Evolutionary conservation across 1,140 invertebrate genomes (phyloP), one percentile per base, ranked within the genome.

Genomic region (Sinonovacula constricta): DNA sequence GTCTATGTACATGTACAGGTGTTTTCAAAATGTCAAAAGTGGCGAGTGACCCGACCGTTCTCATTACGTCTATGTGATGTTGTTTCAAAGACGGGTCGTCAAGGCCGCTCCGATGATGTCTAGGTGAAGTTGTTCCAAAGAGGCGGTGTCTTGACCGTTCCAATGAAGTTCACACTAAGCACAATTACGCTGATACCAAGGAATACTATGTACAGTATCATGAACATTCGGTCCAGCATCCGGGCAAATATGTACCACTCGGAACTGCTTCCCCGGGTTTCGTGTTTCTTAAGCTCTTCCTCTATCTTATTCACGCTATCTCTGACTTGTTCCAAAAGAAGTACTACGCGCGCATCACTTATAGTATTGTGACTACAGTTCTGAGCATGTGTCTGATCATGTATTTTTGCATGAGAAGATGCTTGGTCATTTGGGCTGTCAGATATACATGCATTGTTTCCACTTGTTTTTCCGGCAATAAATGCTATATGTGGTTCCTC

Each of bases 211-310:
- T 70, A 70, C 1, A 45, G 3, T 1, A n/a, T 39, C 68, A 70
- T 70, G 36, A 57, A 70, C 3, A 70, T 14, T 24, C 68, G 54
- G 33, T 70, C 68, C 10, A 70, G 54, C 12, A 56, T 30, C 31
- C 57, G 24, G n/a, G 68, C 68, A 36, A 70, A 56, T 7, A 56
- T 70, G 2, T 56, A 34, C 51, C 68, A 70, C 33, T 70, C 68
- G 30, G 22, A 60, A 18, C 68, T 56, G 18, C 18, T 33, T 22
- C 59, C 26, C 26, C 57, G 45, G 1, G 57, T 22, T 10, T 34
- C 68, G 5, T 56, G 54, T 45, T 70, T 53, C 2, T 2, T 33
- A n/a, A 56, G 24, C 15, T 70, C 53, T 39, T 56, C 45, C 33
- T 59, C 56, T 24, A 70, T 70, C 24, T 7, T 24, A 14, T 70